phyloP scores from a whole-genome alignment of 2,888 invertebrate species.

The Drosophila dives region DNA sequence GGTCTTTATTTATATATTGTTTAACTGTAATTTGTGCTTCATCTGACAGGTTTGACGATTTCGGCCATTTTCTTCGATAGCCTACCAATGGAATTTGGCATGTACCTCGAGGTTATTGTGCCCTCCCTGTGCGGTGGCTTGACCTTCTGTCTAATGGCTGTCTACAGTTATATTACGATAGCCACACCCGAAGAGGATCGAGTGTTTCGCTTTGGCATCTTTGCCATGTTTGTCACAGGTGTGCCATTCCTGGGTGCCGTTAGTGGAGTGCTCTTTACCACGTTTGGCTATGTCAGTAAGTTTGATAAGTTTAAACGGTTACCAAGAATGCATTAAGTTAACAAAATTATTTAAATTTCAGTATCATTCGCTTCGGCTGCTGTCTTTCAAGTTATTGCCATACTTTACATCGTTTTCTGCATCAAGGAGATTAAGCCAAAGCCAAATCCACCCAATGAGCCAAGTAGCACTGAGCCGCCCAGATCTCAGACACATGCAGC shows the following conservation, averaged over 20 bases:
- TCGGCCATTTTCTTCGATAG: conserved; percentile 83
- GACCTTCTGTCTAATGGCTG: conserved; percentile 84
- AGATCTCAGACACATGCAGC: conserved; percentile 53
- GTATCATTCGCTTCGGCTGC: conserved; percentile 83
- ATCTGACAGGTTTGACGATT: conserved; percentile 78
- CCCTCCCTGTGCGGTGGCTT: conserved; percentile 83
- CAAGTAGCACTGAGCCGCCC: conserved; percentile 32
- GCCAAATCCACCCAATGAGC: conserved; percentile 15
- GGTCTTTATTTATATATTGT: neutral
- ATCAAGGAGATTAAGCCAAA: conserved; percentile 78
- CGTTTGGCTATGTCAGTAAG: conserved; percentile 83
- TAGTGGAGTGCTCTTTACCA: conserved; percentile 80
- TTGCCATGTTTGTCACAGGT: conserved; percentile 83
- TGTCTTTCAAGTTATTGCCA: conserved; percentile 81
- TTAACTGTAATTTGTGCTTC: neutral
- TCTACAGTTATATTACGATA: conserved; percentile 84
- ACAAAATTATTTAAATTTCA: conserved; percentile 38
- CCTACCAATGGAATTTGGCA: conserved; percentile 84
- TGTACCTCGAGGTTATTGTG: conserved; percentile 82
- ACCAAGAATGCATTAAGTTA: neutral
- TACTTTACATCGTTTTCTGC: conserved; percentile 82
- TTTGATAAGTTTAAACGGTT: neutral
- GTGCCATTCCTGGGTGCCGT: conserved; percentile 83
- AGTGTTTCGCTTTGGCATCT: conserved; percentile 84
- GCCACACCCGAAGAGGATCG: conserved; percentile 84